These are phyloP conservation scores for Pipra filicauda DNA, from an alignment of 2,113 vertebrate genomes.

Conservation along the genomic window DNA sequence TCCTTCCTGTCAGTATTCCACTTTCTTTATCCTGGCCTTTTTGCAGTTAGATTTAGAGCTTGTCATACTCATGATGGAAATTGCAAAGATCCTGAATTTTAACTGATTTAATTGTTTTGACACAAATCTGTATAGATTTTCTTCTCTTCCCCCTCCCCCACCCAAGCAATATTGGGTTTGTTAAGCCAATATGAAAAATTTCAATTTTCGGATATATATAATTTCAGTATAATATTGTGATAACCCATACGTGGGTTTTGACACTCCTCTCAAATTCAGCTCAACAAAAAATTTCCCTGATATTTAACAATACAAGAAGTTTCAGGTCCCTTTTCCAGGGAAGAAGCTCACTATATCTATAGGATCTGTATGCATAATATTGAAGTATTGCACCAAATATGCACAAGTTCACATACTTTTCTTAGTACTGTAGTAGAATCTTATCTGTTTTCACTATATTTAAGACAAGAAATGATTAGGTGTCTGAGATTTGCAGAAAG, in stretches of 20 bases:
- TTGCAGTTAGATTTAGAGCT: background rate
- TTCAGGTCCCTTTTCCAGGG: background rate
- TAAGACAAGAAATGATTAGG: slow-evolving; percentile 20
- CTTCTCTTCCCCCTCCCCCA: background rate
- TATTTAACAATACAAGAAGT: background rate
- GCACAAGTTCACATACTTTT: background rate
- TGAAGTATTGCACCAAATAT: background rate
- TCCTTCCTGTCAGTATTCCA: background rate
- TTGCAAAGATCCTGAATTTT: background rate
- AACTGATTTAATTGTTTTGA: background rate
- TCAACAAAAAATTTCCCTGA: background rate
- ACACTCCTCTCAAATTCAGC: background rate
- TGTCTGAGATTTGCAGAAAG: slow-evolving; percentile 6
- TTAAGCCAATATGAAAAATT: background rate
- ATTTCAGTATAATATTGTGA: background rate
- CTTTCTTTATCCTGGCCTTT: background rate
- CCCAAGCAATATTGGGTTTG: background rate
- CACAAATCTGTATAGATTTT: background rate
- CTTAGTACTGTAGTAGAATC: background rate
- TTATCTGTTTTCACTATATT: background rate
- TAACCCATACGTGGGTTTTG: background rate
- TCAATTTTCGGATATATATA: background rate
- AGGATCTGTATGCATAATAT: background rate
- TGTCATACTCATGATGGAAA: background rate
- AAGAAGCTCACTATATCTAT: background rate